Base-by-base conservation (phyloP, 2,113 vertebrate genomes). In the Nannobrachium achirus region DNA sequence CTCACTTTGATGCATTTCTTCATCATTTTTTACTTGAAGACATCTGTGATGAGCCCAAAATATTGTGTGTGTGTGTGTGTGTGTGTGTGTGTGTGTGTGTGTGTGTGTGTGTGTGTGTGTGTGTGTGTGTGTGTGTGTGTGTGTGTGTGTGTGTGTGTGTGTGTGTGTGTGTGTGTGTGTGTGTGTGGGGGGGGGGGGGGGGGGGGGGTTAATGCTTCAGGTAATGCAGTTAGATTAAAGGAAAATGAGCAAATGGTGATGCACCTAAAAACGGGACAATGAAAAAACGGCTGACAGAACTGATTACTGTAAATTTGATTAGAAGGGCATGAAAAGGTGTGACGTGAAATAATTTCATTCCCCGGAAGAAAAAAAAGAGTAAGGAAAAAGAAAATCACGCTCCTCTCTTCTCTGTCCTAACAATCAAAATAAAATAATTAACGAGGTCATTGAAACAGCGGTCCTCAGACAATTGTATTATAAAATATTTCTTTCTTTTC, bases 381-480 rank as follows among this genome's bases (percentile, higher is more conserved):
- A 33, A 33, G 6, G 4, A 4, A 25, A 25, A 25, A 2, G 4
- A 25, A 33, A 33, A 33, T 1, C 25, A 33, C n/a, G n/a, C 6
- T 33, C 25, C 25, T 48, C 45, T 48, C 56, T 53, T 78, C 53
- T 62, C 53, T 62, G 15, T 8, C 66, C 63, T 15, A n/a, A 46
- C 68, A 33, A 33, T 33, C 20, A 57, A 56, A 55, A 50, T 46
- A 49, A 63, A 78, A 67, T 45, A 45, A 56, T 19, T 6, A 44
- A 13, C 52, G 19, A 48, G 45, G 45, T 48, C 5, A 48, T 6
- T 14, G 14, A 63, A 62, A 62, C 56, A 7, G 8, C 2, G 42
- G 7, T 44, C 42, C 11, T 33, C 25, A 3, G 6, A 33, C 25
- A 33, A 33, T 33, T 33, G n/a, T n/a, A 44, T 44, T 55, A 3